Evolutionary conservation across 2,888 invertebrate species (phyloP), one percentile per base, ranked within the genome.

Genomic region (Arrhopalites spinosus): DNA sequence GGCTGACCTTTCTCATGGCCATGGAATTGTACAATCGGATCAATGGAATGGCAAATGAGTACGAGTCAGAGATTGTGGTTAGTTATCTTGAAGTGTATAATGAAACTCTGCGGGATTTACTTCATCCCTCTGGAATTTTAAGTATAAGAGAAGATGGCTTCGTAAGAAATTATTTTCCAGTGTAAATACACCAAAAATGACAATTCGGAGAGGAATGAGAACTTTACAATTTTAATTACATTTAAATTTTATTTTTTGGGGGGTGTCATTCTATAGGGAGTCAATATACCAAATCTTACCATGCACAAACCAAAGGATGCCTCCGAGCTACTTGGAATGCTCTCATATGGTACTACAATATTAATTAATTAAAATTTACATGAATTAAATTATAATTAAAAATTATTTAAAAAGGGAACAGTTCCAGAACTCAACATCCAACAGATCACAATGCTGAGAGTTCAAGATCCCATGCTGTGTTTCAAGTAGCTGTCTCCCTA

Each of bases 371-470:
- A n/a, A n/a, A n/a, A n/a, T n/a, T n/a, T n/a, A n/a, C n/a, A n/a
- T n/a, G n/a, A n/a, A n/a, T n/a, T n/a, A n/a, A n/a, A n/a, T n/a
- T n/a, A n/a, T n/a, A n/a, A n/a, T n/a, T n/a, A n/a, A n/a, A n/a
- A n/a, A n/a, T n/a, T n/a, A n/a, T n/a, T n/a, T n/a, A n/a, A n/a
- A n/a, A n/a, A 36, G 36, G 36, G 50, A 59, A 96, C 84, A 89
- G 88, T 78, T 93, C 94, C 84, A 88, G 97, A 74, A 94, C 95
- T 0, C 96, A 97, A 84, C 96, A 96, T 86, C 95, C 96, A 0
- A 97, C 96, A 0, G 96, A 96, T 87, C 93, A 95, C 0, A 97
- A 97, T 86, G 91, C 94, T 0, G 96, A 96, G 84, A 95, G 95
- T 78, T 96, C 96, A 13, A 89, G 97, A 72, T 96, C 96, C 73